Evolutionary conservation across 2,113 vertebrate genomes (phyloP).

Genomic region (Caloenas nicobarica): DNA sequence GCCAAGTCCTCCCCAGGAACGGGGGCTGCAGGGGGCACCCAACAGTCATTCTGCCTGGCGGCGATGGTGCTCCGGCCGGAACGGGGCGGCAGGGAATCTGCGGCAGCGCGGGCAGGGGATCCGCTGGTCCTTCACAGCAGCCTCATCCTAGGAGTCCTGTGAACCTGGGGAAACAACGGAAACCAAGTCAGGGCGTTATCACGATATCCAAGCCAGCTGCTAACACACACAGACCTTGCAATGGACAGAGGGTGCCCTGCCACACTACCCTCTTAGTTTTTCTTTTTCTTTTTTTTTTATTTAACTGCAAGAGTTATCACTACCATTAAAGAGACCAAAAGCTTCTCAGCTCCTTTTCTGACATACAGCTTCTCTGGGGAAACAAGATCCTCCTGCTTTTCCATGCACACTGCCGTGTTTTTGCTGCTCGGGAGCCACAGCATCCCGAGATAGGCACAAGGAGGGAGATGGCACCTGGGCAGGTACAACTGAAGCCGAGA

Average conservation of each 20-base stretch:
- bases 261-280: fast-evolving
- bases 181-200: not conserved
- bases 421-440: not conserved
- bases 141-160: constrained; percentile 65
- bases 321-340: not conserved
- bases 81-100: not conserved
- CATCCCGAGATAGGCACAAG: not conserved
- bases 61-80: not conserved
- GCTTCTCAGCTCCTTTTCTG: not conserved
- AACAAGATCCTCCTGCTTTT: not conserved
- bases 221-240: not conserved
- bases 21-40: constrained; percentile 66
- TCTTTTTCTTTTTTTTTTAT: not conserved
- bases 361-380: not conserved
- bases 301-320: not conserved
- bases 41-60: constrained; percentile 74
- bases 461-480: not conserved
- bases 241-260: not conserved
- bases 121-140: constrained; percentile 59
- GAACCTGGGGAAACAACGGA: constrained; percentile 64
- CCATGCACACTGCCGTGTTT: not conserved
- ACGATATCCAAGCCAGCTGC: not conserved
- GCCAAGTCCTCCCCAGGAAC: constrained; percentile 79
- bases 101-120: not conserved
- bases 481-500: not conserved